These are phyloP conservation scores for Glandiceps talaboti DNA, from an alignment of 53 echinoderm and acorn worm genomes.

Conservation along the genomic window DNA sequence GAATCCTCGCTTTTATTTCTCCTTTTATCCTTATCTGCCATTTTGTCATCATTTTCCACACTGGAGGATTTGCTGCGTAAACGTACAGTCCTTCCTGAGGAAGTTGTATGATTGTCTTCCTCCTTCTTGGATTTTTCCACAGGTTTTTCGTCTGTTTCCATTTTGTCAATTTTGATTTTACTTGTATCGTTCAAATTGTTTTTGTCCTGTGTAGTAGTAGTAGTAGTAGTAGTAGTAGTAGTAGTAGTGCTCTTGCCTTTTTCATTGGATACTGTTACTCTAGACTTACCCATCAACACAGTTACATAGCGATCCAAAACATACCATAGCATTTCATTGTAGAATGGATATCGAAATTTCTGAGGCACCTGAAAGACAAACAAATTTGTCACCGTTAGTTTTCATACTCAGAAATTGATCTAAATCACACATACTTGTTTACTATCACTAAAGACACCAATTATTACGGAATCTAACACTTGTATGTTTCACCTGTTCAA, in stretches of 20 bases:
- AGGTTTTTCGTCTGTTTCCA: slow-evolving; percentile 1
- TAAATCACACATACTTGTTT: background rate
- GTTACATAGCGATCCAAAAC: slow-evolving; percentile 76
- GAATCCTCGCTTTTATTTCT: slow-evolving; percentile 11
- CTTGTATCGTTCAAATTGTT: background rate
- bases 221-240: too few species aligned
- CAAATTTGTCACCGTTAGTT: background rate
- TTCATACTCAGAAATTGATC: background rate
- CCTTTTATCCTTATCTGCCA: background rate
- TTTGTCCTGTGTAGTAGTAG: slow-evolving; percentile 1
- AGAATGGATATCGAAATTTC: slow-evolving; percentile 96
- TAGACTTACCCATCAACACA: slow-evolving; percentile 49
- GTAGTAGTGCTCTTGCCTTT: background rate
- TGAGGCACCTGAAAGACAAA: slow-evolving; percentile 48
- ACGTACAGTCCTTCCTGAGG: background rate
- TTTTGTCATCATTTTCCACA: slow-evolving; percentile 2
- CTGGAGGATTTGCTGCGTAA: background rate
- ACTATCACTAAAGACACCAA: too few species aligned
- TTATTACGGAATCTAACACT: too few species aligned
- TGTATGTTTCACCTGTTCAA: too few species aligned
- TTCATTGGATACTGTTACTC: background rate
- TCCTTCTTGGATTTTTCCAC: background rate
- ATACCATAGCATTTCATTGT: slow-evolving; percentile 92
- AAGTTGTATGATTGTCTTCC: background rate
- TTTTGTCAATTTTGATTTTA: slow-evolving; percentile 13